Percentiles rank a stretch among this genome's conserved stretches.
phyloP scores from a whole-genome alignment of 1,140 invertebrate genomes.

The Pogonus chalceus region DNA sequence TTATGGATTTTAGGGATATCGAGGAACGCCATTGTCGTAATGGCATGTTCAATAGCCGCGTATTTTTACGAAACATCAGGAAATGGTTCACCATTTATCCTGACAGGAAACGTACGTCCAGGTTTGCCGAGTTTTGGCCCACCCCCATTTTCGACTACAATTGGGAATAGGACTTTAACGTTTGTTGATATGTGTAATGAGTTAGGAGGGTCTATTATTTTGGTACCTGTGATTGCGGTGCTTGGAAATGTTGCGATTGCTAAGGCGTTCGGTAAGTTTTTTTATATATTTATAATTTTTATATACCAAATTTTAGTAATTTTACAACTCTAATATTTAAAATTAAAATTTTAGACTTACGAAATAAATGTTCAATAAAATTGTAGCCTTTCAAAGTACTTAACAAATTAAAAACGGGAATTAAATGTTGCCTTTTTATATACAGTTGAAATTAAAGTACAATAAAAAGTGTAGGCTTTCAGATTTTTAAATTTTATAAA shows the following conservation, averaged over 20 bases:
- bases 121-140: slow-evolving; percentile 47
- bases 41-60: slow-evolving; percentile 49
- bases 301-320: background rate
- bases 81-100: slow-evolving; percentile 44
- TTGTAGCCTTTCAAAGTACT: too few species aligned
- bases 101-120: slow-evolving; percentile 52
- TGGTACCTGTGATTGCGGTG: slow-evolving; percentile 73
- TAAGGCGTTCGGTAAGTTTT: slow-evolving; percentile 63
- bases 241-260: slow-evolving; percentile 78
- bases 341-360: slow-evolving; percentile 1
- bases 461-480: too few species aligned
- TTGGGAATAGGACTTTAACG: slow-evolving; percentile 40
- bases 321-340: slow-evolving; percentile 4
- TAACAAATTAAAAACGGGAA: too few species aligned
- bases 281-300: background rate
- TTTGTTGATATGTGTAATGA: slow-evolving; percentile 42
- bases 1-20: slow-evolving; percentile 68
- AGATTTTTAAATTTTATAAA: too few species aligned
- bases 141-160: slow-evolving; percentile 49
- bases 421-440: too few species aligned
- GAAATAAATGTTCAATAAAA: too few species aligned
- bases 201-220: slow-evolving; percentile 60
- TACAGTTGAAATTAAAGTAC: too few species aligned
- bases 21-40: slow-evolving; percentile 67
- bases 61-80: slow-evolving; percentile 37